Evolutionary conservation across 2,888 invertebrate genomes (phyloP).

Genomic region (Bruchidius siliquastri): DNA sequence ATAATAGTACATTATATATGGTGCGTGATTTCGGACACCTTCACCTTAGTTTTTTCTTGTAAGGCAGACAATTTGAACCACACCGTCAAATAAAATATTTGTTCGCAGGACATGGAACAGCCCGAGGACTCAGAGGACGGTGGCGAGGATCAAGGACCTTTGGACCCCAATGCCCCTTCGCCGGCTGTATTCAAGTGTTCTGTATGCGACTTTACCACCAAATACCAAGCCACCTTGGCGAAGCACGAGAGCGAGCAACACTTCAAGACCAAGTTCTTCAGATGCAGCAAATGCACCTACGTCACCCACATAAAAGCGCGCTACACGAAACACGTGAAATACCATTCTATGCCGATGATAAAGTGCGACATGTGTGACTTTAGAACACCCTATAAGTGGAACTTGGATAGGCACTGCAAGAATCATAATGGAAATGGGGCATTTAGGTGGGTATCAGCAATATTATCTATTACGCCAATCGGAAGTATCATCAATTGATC

Average conservation of each 20-base stretch:
- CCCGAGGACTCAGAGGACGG: slow-evolving; percentile 11
- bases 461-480: background rate
- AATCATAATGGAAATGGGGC: slow-evolving; percentile 82
- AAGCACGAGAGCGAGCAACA: slow-evolving; percentile 73
- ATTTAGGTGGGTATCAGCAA: slow-evolving; percentile 8
- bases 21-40: too few relatives aligned
- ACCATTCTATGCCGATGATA: slow-evolving; percentile 91
- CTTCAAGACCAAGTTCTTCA: slow-evolving; percentile 69
- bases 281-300: slow-evolving; percentile 83
- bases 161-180: slow-evolving; percentile 43
- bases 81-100: slow-evolving; percentile 12
- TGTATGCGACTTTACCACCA: slow-evolving; percentile 64
- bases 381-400: slow-evolving; percentile 88
- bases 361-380: slow-evolving; percentile 93
- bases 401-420: slow-evolving; percentile 88
- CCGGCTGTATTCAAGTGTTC: slow-evolving; percentile 54
- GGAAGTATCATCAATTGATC: too few relatives aligned
- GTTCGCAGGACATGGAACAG: slow-evolving; percentile 10
- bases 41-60: too few relatives aligned
- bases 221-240: slow-evolving; percentile 59
- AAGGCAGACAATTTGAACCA: too few relatives aligned
- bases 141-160: slow-evolving; percentile 18
- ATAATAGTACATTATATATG: too few relatives aligned
- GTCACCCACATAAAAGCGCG: slow-evolving; percentile 85
- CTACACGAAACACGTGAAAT: slow-evolving; percentile 88